Base-by-base conservation (phyloP, 2,888 invertebrate genomes). In the Thalpophila matura region DNA sequence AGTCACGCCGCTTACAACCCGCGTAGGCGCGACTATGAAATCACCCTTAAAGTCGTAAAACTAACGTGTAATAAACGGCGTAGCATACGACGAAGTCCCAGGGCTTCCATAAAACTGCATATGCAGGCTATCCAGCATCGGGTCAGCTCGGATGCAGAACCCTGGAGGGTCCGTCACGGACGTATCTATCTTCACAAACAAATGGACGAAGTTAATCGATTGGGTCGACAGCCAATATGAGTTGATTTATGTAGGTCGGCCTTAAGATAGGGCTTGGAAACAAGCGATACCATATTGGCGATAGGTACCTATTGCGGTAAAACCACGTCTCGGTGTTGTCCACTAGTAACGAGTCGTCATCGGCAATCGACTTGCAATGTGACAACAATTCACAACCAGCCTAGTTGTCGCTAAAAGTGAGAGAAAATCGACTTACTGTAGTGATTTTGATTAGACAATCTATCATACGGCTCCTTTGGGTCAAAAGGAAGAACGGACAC, bases 21-120 rank as follows among this genome's bases (percentile, higher is more conserved):
- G n/a, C n/a, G n/a, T n/a, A n/a, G n/a, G n/a, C n/a, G n/a, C n/a
- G n/a, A n/a, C n/a, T n/a, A n/a, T n/a, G n/a, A n/a, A n/a, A n/a
- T n/a, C n/a, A n/a, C n/a, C 14, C 14, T 33, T 31, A 9, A 3
- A 38, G 20, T 9, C 2, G 2, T 12, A 20, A 50, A 51, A 86
- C 90, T 70, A 74, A 93, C 94, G 89, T 37, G 82, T 82, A 4
- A 94, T 66, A 75, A 89, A 91, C 1, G 92, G 90, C 1, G 90
- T 85, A 0, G 90, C 64, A 56, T 82, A 80, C 1, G 87, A 83
- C 0, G 88, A 86, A 10, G 86, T 82, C 1, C 89, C 92, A 1
- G 94, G 89, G 3, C 86, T 80, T 37, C 91, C 91, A 46, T 89
- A 94, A 58, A 90, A 95, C 64, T 94, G 94, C 63, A 87, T 90